Percentiles rank a stretch among this genome's conserved stretches.
phyloP scores from a whole-genome alignment of 2,888 invertebrate species.

The Kryphioiulus occultus region DNA sequence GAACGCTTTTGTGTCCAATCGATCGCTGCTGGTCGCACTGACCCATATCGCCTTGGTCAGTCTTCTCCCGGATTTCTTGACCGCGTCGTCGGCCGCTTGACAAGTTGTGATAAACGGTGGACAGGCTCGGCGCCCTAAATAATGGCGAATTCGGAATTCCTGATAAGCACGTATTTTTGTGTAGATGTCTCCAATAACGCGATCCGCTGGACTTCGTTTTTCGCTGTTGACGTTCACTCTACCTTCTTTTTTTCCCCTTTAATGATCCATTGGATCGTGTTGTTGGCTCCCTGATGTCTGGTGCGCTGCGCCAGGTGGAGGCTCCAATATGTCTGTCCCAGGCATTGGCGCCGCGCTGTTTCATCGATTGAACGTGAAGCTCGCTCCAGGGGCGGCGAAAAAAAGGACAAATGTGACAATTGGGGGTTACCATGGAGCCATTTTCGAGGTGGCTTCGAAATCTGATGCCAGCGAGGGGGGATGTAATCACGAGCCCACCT shows the following conservation, averaged over 20 bases:
- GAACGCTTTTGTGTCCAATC: background rate
- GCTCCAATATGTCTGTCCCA: background rate
- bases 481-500: too few species aligned
- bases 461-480: conserved; percentile 9
- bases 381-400: background rate
- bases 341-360: background rate
- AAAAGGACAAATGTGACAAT: background rate
- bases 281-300: conserved; percentile 23
- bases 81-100: background rate
- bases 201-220: background rate
- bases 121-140: background rate
- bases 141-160: background rate
- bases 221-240: background rate
- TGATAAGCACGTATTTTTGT: background rate
- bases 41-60: background rate
- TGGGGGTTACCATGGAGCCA: background rate
- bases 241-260: background rate
- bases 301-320: background rate
- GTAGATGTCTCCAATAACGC: background rate
- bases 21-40: background rate
- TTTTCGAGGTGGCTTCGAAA: background rate
- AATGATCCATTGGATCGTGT: conserved; percentile 7
- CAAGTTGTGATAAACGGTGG: background rate
- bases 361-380: background rate
- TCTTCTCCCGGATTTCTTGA: background rate